phyloP scores from a whole-genome alignment of 2,888 invertebrate genomes.

The Napeogenes sylphis region DNA sequence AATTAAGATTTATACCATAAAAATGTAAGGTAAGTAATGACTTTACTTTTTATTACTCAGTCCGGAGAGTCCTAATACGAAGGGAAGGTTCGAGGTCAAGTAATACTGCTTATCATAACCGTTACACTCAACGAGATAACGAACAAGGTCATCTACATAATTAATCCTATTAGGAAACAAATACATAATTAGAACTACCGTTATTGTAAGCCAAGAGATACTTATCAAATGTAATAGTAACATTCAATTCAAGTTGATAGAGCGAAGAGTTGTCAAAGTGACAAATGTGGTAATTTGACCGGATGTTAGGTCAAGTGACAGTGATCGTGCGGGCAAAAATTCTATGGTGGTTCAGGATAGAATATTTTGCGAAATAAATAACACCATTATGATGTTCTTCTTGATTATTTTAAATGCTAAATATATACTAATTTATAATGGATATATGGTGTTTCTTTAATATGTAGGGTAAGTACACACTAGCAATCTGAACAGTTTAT shows the following conservation, averaged over 20 bases:
- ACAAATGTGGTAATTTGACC: constrained; percentile 65
- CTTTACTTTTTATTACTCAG: neutral
- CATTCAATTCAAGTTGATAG: constrained; percentile 1
- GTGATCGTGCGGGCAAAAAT: constrained; percentile 39
- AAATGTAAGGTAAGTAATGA: neutral
- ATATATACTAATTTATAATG: too few relatives aligned
- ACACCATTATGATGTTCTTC: neutral
- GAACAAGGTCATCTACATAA: neutral
- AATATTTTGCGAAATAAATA: too few relatives aligned
- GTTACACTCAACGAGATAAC: constrained; percentile 2
- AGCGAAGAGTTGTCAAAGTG: constrained; percentile 41
- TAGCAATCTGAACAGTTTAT: too few relatives aligned
- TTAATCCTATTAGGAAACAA: neutral
- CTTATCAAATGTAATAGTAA: too few relatives aligned
- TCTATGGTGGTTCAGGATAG: neutral
- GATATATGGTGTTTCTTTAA: too few relatives aligned
- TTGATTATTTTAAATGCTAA: too few relatives aligned
- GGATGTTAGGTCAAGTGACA: constrained; percentile 53
- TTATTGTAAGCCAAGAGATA: too few relatives aligned
- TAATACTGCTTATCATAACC: constrained; percentile 3
- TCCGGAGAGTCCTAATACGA: neutral
- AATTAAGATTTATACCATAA: too few relatives aligned
- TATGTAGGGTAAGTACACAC: too few relatives aligned
- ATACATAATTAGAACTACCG: too few relatives aligned
- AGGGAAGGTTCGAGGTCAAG: neutral